These are phyloP conservation scores for Notodonta dromedarius DNA, from an alignment of 2,888 invertebrate genomes.

Conservation along the genomic window DNA sequence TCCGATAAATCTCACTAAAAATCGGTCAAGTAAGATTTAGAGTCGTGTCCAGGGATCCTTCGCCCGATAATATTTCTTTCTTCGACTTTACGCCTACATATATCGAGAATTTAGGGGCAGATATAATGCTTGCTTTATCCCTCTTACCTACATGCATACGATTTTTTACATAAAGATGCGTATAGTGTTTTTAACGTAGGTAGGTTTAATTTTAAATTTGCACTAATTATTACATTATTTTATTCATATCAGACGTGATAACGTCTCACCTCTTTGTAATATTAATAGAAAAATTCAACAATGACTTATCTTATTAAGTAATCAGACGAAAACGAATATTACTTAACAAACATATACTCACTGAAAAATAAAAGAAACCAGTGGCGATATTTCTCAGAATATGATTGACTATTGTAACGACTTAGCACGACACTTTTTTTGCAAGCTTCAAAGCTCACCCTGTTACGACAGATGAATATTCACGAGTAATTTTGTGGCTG, in stretches of 20 bases:
- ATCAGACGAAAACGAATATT: too few species aligned
- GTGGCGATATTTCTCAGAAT: not conserved
- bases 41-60: slow-evolving; percentile 19
- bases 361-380: too few species aligned
- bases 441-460: slow-evolving; percentile 13
- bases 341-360: too few species aligned
- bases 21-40: slow-evolving; percentile 52
- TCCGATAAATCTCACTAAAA: slow-evolving; percentile 59
- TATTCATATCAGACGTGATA: too few species aligned
- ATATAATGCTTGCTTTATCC: not conserved
- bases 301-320: too few species aligned
- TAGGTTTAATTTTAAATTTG: too few species aligned
- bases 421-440: slow-evolving; percentile 20
- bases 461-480: slow-evolving; percentile 40
- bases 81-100: slow-evolving; percentile 3
- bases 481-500: slow-evolving; percentile 36
- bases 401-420: not conserved
- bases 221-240: too few species aligned
- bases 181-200: too few species aligned
- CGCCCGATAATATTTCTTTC: slow-evolving; percentile 17
- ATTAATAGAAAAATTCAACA: too few species aligned
- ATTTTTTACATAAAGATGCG: too few species aligned
- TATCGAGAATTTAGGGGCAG: slow-evolving; percentile 11
- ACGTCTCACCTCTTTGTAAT: too few species aligned
- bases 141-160: too few species aligned